Evolutionary conservation across 2,888 invertebrate species (phyloP).

Genomic region (Acleris emargana): DNA sequence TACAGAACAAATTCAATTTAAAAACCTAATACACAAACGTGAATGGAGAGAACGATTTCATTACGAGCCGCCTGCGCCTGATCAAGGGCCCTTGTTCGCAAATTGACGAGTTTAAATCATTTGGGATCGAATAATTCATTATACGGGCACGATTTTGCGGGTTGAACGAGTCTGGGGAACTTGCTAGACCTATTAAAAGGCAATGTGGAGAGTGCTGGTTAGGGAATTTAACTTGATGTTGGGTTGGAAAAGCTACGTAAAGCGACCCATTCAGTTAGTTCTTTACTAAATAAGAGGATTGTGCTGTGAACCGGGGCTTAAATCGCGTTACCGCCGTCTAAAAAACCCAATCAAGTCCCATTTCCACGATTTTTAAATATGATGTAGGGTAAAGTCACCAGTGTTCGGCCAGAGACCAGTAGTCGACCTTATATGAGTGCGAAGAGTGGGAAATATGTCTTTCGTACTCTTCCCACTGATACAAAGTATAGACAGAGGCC

Average conservation of each 20-base stretch:
- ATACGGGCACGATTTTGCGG: constrained; percentile 15
- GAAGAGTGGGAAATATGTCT: too few relatives aligned
- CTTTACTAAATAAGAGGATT: too few relatives aligned
- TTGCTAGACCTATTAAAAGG: neutral
- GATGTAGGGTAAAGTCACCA: too few relatives aligned
- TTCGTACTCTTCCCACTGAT: too few relatives aligned
- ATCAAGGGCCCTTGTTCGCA: constrained; percentile 30
- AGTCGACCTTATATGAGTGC: too few relatives aligned
- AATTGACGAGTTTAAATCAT: constrained; percentile 31
- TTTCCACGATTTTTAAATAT: too few relatives aligned
- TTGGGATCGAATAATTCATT: constrained; percentile 27
- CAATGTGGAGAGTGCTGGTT: neutral
- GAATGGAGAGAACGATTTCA: constrained; percentile 30
- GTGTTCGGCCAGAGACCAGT: too few relatives aligned
- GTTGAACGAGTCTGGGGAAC: constrained; percentile 4
- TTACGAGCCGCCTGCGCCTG: constrained; percentile 25
- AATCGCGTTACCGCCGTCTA: too few relatives aligned
- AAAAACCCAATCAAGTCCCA: too few relatives aligned
- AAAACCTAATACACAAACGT: constrained; percentile 22
- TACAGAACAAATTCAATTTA: constrained; percentile 31
- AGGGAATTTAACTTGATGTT: neutral
- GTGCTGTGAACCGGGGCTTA: too few relatives aligned
- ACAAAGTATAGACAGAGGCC: too few relatives aligned
- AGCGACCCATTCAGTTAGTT: too few relatives aligned
- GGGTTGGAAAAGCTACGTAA: neutral